Conservation (phyloP, 2,113 vertebrate species). For the Corythaixoides concolor region DNA sequence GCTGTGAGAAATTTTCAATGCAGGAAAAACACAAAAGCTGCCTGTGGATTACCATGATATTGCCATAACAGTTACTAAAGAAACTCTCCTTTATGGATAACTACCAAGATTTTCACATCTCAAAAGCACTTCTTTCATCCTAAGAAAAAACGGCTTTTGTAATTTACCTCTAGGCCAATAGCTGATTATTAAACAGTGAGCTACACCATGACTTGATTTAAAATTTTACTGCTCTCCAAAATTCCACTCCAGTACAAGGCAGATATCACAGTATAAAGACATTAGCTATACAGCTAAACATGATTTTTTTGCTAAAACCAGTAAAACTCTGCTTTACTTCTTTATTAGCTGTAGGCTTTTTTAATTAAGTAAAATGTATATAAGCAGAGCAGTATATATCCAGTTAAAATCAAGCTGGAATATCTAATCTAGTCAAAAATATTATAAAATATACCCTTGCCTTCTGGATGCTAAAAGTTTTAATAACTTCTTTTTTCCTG, state of each 20-base stretch:
- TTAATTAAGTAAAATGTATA: constrained; percentile 23
- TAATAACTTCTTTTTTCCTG: neutral
- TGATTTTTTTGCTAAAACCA: neutral
- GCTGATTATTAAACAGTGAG: neutral
- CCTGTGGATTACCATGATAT: neutral
- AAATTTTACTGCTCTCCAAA: neutral
- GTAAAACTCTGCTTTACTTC: neutral
- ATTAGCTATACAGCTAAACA: neutral
- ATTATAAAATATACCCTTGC: neutral
- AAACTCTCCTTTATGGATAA: neutral
- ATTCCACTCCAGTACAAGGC: neutral
- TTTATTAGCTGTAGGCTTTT: neutral
- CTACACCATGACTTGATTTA: neutral
- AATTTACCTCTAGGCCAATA: neutral
- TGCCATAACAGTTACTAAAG: neutral
- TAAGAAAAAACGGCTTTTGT: neutral
- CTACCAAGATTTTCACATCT: neutral
- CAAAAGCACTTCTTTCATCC: neutral
- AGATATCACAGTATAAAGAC: neutral
- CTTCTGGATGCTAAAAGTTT: neutral
- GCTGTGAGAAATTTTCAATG: neutral
- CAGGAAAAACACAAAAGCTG: neutral
- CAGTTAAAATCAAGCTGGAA: constrained; percentile 15
- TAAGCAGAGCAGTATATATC: neutral
- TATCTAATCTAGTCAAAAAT: neutral